A percentile compares a stretch with the other conserved stretches of the same genome.
Conservation (phyloP, 2,797 vertebrate species). For the Pempheris klunzingeri region DNA sequence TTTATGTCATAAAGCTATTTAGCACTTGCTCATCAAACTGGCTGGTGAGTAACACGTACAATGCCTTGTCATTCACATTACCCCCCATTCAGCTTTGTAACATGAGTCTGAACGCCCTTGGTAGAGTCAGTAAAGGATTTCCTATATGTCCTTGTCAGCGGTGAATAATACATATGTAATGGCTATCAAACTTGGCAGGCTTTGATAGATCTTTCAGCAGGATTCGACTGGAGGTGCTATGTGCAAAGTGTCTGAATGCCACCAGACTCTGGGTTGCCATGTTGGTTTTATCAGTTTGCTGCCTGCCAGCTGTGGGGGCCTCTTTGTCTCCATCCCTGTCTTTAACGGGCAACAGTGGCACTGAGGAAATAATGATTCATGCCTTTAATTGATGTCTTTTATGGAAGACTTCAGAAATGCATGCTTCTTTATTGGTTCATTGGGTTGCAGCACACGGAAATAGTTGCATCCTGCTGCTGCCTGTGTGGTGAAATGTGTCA, state of each 20-base stretch:
- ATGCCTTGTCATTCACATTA: slow-evolving; percentile 7
- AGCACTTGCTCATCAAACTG: slow-evolving; percentile 19
- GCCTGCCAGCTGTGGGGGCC: slow-evolving; percentile 65
- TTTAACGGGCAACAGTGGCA: slow-evolving; percentile 77
- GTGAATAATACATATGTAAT: slow-evolving; percentile 62
- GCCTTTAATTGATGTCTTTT: slow-evolving; percentile 81
- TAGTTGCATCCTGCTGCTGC: slow-evolving; percentile 55
- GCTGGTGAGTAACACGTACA: slow-evolving; percentile 7
- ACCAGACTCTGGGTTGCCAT: slow-evolving; percentile 47
- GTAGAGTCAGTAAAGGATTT: slow-evolving; percentile 48
- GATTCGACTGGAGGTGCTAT: slow-evolving; percentile 20
- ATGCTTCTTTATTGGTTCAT: slow-evolving; percentile 68
- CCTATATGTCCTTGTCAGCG: slow-evolving; percentile 57
- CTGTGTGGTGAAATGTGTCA: slow-evolving; percentile 40
- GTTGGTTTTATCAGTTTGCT: slow-evolving; percentile 75
- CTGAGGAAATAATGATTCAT: slow-evolving; percentile 84
- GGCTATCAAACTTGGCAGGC: slow-evolving; percentile 52
- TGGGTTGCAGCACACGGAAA: slow-evolving; percentile 55
- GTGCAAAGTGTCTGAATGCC: slow-evolving; percentile 45
- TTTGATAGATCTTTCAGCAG: slow-evolving; percentile 49
- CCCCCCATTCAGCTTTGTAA: slow-evolving; percentile 29
- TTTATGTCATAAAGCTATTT: slow-evolving; percentile 19
- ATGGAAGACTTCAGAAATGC: slow-evolving; percentile 75
- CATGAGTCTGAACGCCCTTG: slow-evolving; percentile 10
- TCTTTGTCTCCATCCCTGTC: slow-evolving; percentile 65